Conservation (phyloP, 2,797 vertebrate genomes). For the Malurus splendens region DNA sequence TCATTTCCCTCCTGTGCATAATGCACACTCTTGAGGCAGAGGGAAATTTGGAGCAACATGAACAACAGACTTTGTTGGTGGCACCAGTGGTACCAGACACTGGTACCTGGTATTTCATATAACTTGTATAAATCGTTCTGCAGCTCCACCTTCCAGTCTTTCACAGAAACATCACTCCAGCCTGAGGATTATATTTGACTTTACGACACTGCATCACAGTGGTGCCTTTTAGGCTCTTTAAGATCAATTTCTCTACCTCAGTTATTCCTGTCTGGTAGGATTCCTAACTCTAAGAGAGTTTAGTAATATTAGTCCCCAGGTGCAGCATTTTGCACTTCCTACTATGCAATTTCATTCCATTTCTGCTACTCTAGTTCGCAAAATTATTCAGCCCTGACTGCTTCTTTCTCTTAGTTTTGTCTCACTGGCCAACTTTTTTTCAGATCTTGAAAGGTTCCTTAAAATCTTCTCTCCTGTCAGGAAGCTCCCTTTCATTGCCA, state of each 20-base stretch:
- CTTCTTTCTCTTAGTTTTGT: not conserved
- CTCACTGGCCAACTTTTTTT: not conserved
- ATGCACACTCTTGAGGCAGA: not conserved
- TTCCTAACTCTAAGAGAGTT: not conserved
- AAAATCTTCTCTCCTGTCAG: not conserved
- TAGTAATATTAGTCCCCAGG: not conserved
- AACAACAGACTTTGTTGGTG: not conserved
- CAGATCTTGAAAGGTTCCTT: not conserved
- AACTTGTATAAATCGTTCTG: not conserved
- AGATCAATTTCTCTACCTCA: constrained; percentile 4
- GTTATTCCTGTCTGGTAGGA: not conserved
- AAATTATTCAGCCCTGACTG: not conserved
- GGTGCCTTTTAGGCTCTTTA: not conserved
- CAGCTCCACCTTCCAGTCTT: not conserved
- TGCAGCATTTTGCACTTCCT: not conserved
- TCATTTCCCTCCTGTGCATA: not conserved
- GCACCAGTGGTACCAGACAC: not conserved
- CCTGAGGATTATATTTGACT: not conserved
- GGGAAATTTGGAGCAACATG: not conserved
- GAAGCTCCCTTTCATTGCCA: not conserved
- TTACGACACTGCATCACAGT: not conserved
- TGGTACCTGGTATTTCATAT: not conserved
- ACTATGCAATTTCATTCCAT: constrained; percentile 14
- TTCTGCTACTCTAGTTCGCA: not conserved
- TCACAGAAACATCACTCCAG: not conserved